These are phyloP conservation scores for Argopecten irradians DNA, from an alignment of 1,140 invertebrate species.

Conservation along the genomic window DNA sequence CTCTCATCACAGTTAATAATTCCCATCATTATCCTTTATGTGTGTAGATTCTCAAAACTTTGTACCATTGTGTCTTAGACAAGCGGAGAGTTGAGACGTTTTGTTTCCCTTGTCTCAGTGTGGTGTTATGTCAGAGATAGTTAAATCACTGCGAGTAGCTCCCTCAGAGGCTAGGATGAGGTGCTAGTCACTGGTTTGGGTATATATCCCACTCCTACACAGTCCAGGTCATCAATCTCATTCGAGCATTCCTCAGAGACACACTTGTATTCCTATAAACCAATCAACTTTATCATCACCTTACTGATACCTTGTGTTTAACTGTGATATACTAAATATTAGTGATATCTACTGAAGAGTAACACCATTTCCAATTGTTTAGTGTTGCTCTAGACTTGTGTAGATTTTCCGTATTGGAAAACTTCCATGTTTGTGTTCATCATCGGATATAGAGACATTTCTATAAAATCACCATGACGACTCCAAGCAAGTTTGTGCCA, in stretches of 20 bases:
- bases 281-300: neutral
- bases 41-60: neutral
- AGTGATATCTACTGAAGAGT: neutral
- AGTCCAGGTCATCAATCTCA: neutral
- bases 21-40: neutral
- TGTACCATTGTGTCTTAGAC: neutral
- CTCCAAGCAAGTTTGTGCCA: slow-evolving; percentile 14
- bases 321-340: too few relatives aligned
- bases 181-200: neutral
- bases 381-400: neutral
- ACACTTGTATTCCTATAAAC: neutral
- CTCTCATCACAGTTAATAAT: neutral
- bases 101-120: neutral
- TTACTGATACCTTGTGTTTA: neutral
- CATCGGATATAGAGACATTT: neutral
- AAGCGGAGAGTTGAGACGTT: neutral
- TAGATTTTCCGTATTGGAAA: too few relatives aligned
- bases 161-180: neutral
- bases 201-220: neutral
- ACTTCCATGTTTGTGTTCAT: neutral
- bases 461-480: neutral
- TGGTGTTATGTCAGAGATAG: neutral
- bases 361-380: neutral
- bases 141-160: neutral
- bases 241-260: neutral